These are phyloP conservation scores for rat (Rattus norvegicus) DNA, from an alignment of 2,113 vertebrate species.

Conservation along the genomic window DNA sequence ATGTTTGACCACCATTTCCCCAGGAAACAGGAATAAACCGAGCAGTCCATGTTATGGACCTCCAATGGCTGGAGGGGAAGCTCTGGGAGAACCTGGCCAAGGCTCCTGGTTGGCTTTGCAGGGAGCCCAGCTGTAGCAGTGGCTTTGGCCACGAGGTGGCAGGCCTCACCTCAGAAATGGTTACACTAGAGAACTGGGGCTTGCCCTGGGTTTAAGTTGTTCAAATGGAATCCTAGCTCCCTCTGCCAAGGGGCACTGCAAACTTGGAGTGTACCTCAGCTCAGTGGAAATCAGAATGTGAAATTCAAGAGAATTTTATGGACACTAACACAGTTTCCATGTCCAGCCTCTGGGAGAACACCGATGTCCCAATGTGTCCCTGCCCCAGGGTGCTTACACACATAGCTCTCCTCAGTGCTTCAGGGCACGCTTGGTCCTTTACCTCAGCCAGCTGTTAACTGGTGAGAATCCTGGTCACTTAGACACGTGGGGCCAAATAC, in stretches of 20 bases:
- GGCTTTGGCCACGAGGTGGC: conserved; percentile 70
- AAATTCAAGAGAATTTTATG: background rate
- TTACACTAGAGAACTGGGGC: background rate
- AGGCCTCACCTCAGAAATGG: background rate
- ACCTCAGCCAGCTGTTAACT: background rate
- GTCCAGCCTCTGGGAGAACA: background rate
- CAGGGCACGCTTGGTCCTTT: background rate
- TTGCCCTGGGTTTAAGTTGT: conserved; percentile 24
- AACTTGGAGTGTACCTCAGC: background rate
- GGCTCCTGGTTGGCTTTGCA: conserved; percentile 38
- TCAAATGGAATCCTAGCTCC: background rate
- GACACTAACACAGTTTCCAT: background rate
- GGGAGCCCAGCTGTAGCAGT: background rate
- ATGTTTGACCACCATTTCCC: conserved; percentile 6
- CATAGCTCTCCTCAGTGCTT: background rate
- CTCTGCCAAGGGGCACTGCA: background rate
- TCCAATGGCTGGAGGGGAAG: background rate
- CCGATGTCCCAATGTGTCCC: background rate
- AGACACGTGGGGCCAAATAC: background rate
- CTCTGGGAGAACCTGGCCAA: background rate
- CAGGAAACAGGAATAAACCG: conserved; percentile 3
- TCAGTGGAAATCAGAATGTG: background rate
- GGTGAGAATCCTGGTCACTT: background rate
- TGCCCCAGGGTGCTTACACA: background rate
- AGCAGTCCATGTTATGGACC: background rate